Conservation (phyloP, 2,797 vertebrate genomes). For the Tapirus indicus region DNA sequence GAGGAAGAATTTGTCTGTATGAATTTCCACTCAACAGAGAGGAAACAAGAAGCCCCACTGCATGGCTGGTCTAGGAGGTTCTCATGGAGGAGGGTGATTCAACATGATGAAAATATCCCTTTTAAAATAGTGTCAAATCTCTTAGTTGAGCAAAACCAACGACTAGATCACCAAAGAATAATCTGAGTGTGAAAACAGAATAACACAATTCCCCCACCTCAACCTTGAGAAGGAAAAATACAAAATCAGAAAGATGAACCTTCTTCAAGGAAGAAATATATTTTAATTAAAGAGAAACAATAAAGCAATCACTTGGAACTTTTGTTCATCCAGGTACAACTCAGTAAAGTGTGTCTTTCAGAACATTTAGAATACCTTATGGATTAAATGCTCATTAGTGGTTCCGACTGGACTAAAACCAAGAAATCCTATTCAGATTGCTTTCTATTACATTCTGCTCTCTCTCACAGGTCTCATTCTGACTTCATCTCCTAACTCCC, state of each 20-base stretch:
- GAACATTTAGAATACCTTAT: not conserved
- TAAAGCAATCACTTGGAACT: not conserved
- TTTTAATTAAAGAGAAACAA: constrained; percentile 21
- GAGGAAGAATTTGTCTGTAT: not conserved
- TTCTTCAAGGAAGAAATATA: constrained; percentile 45
- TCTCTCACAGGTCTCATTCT: not conserved
- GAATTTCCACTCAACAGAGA: not conserved
- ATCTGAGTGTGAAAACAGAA: constrained; percentile 17
- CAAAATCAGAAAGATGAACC: not conserved
- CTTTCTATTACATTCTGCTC: not conserved
- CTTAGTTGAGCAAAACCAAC: not conserved
- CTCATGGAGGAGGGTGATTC: not conserved
- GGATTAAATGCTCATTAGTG: not conserved
- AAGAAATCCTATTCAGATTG: not conserved
- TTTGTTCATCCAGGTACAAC: not conserved
- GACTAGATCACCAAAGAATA: not conserved
- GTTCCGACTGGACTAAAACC: not conserved
- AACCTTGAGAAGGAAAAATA: constrained; percentile 19
- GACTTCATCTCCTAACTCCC: constrained; percentile 13
- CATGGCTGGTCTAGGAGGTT: not conserved
- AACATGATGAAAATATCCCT: not conserved
- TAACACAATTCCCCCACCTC: not conserved
- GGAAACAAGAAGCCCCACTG: not conserved
- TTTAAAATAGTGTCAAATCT: not conserved
- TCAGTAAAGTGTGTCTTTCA: not conserved